Base-by-base conservation (phyloP, 2,113 vertebrate genomes). In the Anas platyrhynchos region DNA sequence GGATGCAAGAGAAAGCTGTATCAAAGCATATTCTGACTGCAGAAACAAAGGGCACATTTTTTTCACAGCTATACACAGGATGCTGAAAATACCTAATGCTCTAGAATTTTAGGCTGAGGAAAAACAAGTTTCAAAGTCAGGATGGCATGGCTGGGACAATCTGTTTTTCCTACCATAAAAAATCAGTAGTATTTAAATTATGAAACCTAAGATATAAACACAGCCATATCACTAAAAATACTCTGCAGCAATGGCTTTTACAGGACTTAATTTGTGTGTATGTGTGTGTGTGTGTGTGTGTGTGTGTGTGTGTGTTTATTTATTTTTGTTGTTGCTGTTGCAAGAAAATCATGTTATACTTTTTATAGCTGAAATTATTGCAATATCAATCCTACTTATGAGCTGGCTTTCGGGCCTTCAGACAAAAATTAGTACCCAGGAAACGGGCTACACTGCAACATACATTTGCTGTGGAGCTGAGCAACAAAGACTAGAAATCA, bases 1-100 rank as follows among this genome's bases (percentile, higher is more conserved):
- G 88, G 93, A 94, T 21, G 26, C 13, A 73, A 56, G 69, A 91
- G 48, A 96, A 93, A 97, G 8, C 34, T 38, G 36, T 38, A 81
- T 95, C 78, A 92, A 91, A 92, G 62, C 14, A 63, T 62, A 54
- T 88, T 73, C 17, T 41, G 8, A 72, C 23, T 13, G 15, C 3
- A 75, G 43, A 94, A 91, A 86, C 13, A 89, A 34, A 32, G 3
- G 36, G 4, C 3, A 61, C 23, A 23, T 16, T 9, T 56, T 83
- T 61, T 78, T 65, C 50, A 63, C 16, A 68, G 38, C 14, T 88
- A 46, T 27, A 36, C 3, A 74, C 2, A 48, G 11, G n/a, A 80
- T 4, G 2, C 23, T 20, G 17, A 81, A 83, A 65, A 63, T 59
- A 61, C 2, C 11, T 13, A 46, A 78, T 17, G 5, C 11, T 41